Evolutionary conservation across 2,797 vertebrate species (phyloP).

Genomic region (Linurgus olivaceus): DNA sequence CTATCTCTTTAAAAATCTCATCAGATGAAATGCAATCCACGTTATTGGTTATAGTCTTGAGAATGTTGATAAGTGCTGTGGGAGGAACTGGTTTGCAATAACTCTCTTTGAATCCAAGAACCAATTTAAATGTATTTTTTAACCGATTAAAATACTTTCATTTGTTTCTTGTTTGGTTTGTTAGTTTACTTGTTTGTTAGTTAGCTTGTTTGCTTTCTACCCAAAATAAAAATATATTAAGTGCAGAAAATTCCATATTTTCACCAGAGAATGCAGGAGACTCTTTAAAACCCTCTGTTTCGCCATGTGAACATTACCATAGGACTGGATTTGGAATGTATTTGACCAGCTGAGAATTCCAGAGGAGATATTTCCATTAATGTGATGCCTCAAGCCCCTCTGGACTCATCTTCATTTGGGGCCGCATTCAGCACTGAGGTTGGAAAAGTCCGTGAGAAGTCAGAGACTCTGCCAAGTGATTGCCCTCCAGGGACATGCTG

Average conservation of each 20-base stretch:
- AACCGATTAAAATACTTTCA: neutral
- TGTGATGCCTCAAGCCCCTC: neutral
- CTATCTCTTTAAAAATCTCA: slow-evolving; percentile 12
- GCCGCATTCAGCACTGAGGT: neutral
- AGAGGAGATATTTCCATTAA: neutral
- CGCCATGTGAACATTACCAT: accelerated
- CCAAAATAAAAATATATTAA: neutral
- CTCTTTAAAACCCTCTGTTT: neutral
- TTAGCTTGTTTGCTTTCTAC: neutral
- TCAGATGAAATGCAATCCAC: neutral
- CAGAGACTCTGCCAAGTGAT: neutral
- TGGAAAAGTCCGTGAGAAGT: neutral
- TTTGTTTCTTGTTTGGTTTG: accelerated
- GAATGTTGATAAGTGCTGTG: neutral
- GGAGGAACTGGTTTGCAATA: neutral
- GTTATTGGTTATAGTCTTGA: neutral
- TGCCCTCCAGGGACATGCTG: neutral
- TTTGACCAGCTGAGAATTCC: neutral
- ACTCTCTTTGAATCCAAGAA: neutral
- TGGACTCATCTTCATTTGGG: neutral
- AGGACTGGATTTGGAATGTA: neutral
- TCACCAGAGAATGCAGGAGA: neutral
- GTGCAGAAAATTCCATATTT: neutral
- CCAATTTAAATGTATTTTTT: neutral
- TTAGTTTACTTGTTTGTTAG: neutral